Base-by-base conservation (phyloP, 2,888 invertebrate species). In the Mythimna lalbum region DNA sequence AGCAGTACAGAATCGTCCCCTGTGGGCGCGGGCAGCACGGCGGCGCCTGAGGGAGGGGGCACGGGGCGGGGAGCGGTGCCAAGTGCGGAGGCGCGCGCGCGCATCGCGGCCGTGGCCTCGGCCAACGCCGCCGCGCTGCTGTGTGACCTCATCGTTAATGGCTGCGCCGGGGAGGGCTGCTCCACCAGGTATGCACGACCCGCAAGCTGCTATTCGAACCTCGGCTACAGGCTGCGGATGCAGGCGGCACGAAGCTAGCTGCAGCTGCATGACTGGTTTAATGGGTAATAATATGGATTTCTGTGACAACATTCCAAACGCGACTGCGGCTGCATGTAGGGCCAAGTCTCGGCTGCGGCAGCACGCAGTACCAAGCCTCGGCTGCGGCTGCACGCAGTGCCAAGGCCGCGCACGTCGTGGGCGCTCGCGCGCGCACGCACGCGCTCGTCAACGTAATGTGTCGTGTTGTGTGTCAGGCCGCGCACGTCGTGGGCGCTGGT, bases 61-160 rank as follows among this genome's bases (percentile, higher is more conserved):
- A 88, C 99, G 91, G 97, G n/a, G 50, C 63, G 12, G 68, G 76
- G 21, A 47, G 63, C 49, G 64, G 79, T 3, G 55, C 17, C 0
- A 97, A 77, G 96, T 94, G 71, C 52, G 50, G 63, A 53, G 62
- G 80, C 91, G 85, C 95, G 97, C 88, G 82, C 73, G 73, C 96
- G 97, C 82, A 94, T 97, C 84, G 97, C 98, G 88, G 96, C 97
- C 86, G 98, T 98, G 87, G 97, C 98, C 88, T 98, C 99, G 90
- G 97, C 97, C 88, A 99, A 99, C 96, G 98, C 98, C 88, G 97
- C 98, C 86, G 98, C 98, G 94, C 97, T 99, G 93, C 97, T 99
- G 88, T 98, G 98, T 95, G 98, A 99, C 96, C 97, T 99, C 90
- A 97, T 98, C 83, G 82, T 89, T 39, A 89, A 81, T 31, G 93